These are phyloP conservation scores for Eubasilissa splendida DNA, from an alignment of 2,888 invertebrate species.

Conservation along the genomic window DNA sequence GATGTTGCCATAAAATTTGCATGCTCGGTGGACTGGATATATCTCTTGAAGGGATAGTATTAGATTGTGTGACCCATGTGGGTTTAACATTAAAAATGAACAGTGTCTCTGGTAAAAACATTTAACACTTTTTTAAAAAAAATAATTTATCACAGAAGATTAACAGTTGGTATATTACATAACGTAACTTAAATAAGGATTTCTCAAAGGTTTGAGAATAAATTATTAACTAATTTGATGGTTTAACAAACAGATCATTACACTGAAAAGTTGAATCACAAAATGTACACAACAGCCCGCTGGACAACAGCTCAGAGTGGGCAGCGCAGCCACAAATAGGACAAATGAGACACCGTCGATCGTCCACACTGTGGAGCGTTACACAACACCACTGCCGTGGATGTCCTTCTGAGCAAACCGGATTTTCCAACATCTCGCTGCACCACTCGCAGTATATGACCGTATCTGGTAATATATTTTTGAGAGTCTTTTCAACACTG, in stretches of 20 bases:
- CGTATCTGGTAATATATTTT: conserved; percentile 18
- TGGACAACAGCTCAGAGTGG: conserved; percentile 9
- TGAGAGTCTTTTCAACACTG: conserved; percentile 5
- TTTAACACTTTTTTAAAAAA: too few species aligned
- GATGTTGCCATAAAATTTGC: too few species aligned
- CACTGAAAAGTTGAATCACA: conserved; percentile 41
- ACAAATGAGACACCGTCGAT: conserved; percentile 30
- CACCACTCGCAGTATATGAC: conserved; percentile 48
- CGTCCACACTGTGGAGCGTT: conserved; percentile 33
- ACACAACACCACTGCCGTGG: conserved; percentile 49
- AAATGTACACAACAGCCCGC: conserved; percentile 40
- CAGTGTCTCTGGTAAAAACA: too few species aligned
- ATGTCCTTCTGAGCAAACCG: conserved; percentile 42
- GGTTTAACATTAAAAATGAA: too few species aligned
- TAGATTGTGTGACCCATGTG: too few species aligned
- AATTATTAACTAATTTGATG: too few species aligned
- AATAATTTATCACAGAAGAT: too few species aligned
- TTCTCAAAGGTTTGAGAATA: too few species aligned
- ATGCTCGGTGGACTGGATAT: too few species aligned
- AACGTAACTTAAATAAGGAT: too few species aligned
- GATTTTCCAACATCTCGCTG: conserved; percentile 26
- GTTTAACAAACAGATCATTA: neutral
- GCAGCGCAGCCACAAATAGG: conserved; percentile 28
- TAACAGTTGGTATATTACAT: too few species aligned
- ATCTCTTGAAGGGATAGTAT: too few species aligned